Evolutionary conservation across 2,113 vertebrate genomes (phyloP), one percentile per base, ranked within the genome.

Genomic region (Rhadina sibilatrix): DNA sequence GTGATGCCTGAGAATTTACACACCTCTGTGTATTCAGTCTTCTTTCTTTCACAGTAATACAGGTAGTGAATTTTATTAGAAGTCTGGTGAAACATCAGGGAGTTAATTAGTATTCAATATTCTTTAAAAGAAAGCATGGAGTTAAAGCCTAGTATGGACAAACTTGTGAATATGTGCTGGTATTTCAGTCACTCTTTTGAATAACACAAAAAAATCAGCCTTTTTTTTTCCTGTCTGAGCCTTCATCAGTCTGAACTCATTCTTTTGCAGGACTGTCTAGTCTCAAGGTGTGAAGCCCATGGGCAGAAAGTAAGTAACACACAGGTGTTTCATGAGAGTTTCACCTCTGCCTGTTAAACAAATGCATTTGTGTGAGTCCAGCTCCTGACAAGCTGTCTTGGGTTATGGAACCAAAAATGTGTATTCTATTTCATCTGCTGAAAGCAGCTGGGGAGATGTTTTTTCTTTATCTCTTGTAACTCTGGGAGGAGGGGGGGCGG

Each of bases 261-360:
- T n/a, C 2, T 82, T 64, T 68, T 80, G 8, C 22, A 59, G 40
- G 40, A 56, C 23, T 57, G 4, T 27, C 44, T 83, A 33, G 30
- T 52, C 16, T 68, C 44, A 71, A 60, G 12, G 12, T 64, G 6
- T 86, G 76, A 59, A 68, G 47, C 7, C 3, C 21, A 47, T 9
- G 5, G 28, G 20, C 37, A 72, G 54, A 53, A 87, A 24, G 27
- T 59, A 52, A 77, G 38, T 59, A 59, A 81, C 19, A 72, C 23
- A 46, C 0, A 3, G 23, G 2, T 31, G 2, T 38, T n/a, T 64
- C 24, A 33, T 1, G 1, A 53, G 53, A 72, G 8, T 30, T 25
- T 46, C 19, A 28, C 35, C 47, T 83, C 37, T 89, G 18, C 37
- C 30, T 9, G 4, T 60, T 56, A 61, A 53, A 77, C 20, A 75